Evolutionary conservation across 1,140 invertebrate genomes (phyloP), one percentile per base, ranked within the genome.

Genomic region (Luehdorfia chinensis): DNA sequence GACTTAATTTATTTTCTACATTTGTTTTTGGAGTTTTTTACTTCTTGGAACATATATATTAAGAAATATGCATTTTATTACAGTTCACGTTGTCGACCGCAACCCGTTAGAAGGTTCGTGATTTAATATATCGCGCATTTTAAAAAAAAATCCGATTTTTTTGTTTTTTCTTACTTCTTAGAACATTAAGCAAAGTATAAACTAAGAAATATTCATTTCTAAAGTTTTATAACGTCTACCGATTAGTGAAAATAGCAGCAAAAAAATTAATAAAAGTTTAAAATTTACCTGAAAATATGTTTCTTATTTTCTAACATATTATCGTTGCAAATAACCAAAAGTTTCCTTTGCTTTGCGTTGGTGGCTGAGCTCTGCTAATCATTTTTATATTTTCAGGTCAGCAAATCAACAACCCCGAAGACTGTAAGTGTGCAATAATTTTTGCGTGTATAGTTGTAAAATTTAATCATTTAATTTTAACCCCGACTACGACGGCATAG

Each of bases 41-140:
- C 6, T 21, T 21, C 6, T 21, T 4, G 12, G 15, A n/a, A 6
- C 13, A 5, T 0, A 13, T 1, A 25, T 28, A 30, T 27, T 18
- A 8, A 28, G 2, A 39, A 27, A 32, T 30, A 32, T 49, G n/a
- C n/a, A 3, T 45, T 32, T 45, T 48, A 31, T 69, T 66, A 46
- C 55, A 63, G 64, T 67, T 9, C 45, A 65, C 11, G 43, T 64
- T 12, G 66, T 68, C 21, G 59, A 68, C 50, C 32, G 57, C 30
- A 56, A 52, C 9, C 43, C 50, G 7, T 27, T 6, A 21, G 19
- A 21, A 21, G 19, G 19, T 21, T n/a, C n/a, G n/a, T n/a, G 30
- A 3, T 34, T 25, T 2, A 25, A 25, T 7, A 25, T 7, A 5
- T 2, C 1, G n/a, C 1, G 4, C 21, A 25, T 25, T 25, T 25